Evolutionary conservation across 2,888 invertebrate genomes (phyloP).

Genomic region (Apotomis capreana): DNA sequence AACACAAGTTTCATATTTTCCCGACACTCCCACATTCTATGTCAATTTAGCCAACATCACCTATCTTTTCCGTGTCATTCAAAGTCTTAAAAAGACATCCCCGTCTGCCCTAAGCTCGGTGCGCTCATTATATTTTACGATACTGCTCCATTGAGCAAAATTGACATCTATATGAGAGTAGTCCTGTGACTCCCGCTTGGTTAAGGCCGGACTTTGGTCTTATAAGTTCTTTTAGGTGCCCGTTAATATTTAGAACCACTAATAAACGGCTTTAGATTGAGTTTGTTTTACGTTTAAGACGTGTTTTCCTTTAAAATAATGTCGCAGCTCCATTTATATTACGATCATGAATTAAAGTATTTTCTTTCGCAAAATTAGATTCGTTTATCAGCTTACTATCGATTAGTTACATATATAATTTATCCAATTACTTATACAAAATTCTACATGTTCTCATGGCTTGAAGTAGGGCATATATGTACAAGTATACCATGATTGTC

Average conservation of each 20-base stretch:
- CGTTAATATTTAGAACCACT: conserved; percentile 43
- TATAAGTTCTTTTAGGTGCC: conserved; percentile 43
- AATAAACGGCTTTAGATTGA: conserved; percentile 46
- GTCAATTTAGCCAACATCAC: conserved; percentile 15
- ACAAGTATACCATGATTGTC: too few relatives aligned
- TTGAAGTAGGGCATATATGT: too few relatives aligned
- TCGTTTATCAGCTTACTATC: too few relatives aligned
- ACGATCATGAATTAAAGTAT: too few relatives aligned
- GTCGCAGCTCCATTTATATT: background rate
- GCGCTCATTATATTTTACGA: conserved; percentile 73
- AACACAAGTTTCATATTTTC: background rate
- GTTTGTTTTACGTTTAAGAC: conserved; percentile 42
- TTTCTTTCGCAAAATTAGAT: too few relatives aligned
- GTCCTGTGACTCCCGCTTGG: conserved; percentile 40
- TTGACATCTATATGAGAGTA: conserved; percentile 72
- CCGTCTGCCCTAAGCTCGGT: conserved; percentile 40
- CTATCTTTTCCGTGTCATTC: conserved; percentile 19
- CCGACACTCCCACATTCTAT: background rate
- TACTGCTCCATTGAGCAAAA: conserved; percentile 70
- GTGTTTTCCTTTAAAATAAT: conserved; percentile 1
- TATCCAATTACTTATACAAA: background rate
- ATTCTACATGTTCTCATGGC: background rate
- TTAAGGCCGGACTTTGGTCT: conserved; percentile 42
- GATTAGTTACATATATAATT: background rate
- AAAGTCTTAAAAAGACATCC: conserved; percentile 33